Evolutionary conservation across 2,888 invertebrate species (phyloP), one percentile per base, ranked within the genome.

Genomic region (Scaptomyza caliginosa): DNA sequence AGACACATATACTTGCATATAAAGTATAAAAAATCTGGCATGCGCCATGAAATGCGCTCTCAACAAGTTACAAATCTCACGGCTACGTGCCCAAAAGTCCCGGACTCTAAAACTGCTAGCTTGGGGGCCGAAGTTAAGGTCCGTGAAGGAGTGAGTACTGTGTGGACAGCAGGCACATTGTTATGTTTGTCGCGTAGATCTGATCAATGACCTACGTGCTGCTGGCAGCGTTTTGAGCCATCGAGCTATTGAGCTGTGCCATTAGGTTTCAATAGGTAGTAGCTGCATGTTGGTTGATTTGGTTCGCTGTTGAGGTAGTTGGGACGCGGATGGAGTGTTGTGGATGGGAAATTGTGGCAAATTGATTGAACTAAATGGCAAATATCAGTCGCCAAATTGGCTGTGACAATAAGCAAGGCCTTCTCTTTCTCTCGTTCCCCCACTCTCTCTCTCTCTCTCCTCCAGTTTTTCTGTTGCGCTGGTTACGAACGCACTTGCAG

Each of bases 201-300:
- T 86, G 89, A 89, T 89, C 89, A 88, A 87, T 89, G 85, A 80
- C 85, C 87, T 87, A 89, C 88, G 88, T 88, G 89, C 68, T 62
- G 63, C 65, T 54, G 52, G 56, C 51, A 36, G 56, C 49, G 38
- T 13, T 48, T 43, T 26, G 42, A 24, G 40, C 42, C 10, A 16
- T 42, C 16, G 16, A 28, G 43, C 77, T 68, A 80, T 78, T 80
- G 81, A 77, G 77, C 67, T 59, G 68, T 59, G 46, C 83, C 84
- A 88, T 83, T 88, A 83, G 66, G 40, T 83, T 83, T 87, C 85
- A 82, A 86, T 86, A 80, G 79, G 63, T 34, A 42, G 30, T 48
- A 42, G 26, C 55, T 17, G 8, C 17, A 16, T 28, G 6, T 5
- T 32, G 32, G 13, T 32, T n/a, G 30, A n/a, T n/a, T 5, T 3